Evolutionary conservation across 2,888 invertebrate species (phyloP).

Genomic region (Nemotelus pantherinus): DNA sequence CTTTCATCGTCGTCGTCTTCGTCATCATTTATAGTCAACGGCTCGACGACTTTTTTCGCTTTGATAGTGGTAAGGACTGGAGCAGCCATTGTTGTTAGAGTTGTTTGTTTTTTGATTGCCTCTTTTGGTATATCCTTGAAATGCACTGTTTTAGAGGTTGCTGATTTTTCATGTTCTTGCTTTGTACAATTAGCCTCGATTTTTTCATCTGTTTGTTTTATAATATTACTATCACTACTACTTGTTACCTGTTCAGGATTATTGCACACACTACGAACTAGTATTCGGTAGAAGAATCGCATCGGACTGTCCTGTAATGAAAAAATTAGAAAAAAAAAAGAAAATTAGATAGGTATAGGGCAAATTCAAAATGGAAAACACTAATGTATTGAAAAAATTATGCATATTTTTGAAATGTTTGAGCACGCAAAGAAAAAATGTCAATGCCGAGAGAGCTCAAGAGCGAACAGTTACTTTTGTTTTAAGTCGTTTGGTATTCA

Average conservation of each 20-base stretch:
- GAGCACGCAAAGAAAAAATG: no score
- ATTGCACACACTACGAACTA: conserved; percentile 57
- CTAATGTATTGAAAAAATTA: no score
- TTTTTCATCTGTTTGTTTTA: conserved; percentile 38
- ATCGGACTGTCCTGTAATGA: conserved; percentile 70
- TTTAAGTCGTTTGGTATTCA: no score
- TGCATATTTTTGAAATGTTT: no score
- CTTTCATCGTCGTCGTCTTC: conserved; percentile 23
- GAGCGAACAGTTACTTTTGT: no score
- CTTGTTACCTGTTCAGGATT: conserved; percentile 46
- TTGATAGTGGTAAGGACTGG: conserved; percentile 7
- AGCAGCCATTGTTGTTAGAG: neutral
- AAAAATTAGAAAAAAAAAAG: conserved; percentile 13
- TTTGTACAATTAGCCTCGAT: conserved; percentile 52
- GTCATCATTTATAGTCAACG: neutral
- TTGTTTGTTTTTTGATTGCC: conserved; percentile 1
- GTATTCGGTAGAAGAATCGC: conserved; percentile 73
- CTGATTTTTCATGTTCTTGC: conserved; percentile 38
- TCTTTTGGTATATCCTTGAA: conserved; percentile 21
- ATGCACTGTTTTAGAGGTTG: conserved; percentile 42
- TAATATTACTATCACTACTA: conserved; percentile 36
- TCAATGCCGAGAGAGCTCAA: no score
- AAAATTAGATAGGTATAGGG: neutral
- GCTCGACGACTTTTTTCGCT: neutral
- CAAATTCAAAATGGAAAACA: no score